Evolutionary conservation across 2,888 invertebrate genomes (phyloP).

Genomic region (Diabrotica balteata): DNA sequence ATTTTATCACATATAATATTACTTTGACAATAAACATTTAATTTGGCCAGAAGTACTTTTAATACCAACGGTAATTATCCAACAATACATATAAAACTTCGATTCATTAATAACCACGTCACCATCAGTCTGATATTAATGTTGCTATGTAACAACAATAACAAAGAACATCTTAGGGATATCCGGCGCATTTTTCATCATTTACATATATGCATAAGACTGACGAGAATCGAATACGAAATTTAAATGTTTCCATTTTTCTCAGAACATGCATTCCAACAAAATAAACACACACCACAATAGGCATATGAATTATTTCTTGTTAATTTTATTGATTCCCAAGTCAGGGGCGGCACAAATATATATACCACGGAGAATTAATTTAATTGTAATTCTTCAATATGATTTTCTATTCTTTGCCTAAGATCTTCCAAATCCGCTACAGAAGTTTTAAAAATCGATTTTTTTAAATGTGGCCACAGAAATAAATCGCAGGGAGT

Average conservation of each 20-base stretch:
- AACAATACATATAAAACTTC: slow-evolving; percentile 26
- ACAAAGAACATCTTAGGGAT: slow-evolving; percentile 33
- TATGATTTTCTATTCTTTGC: too few species aligned
- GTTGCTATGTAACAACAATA: slow-evolving; percentile 28
- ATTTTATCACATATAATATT: too few species aligned
- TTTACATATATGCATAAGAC: slow-evolving; percentile 30
- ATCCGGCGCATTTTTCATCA: slow-evolving; percentile 32
- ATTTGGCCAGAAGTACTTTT: neutral
- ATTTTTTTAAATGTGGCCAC: too few species aligned
- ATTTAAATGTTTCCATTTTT: slow-evolving; percentile 10
- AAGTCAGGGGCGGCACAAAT: neutral
- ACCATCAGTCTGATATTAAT: slow-evolving; percentile 32
- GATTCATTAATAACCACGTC: slow-evolving; percentile 31
- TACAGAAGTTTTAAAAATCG: too few species aligned
- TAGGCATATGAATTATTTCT: neutral
- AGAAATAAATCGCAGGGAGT: too few species aligned
- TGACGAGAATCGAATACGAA: slow-evolving; percentile 20
- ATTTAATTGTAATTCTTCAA: too few species aligned
- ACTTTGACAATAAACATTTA: neutral
- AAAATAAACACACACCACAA: slow-evolving; percentile 2
- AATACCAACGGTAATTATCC: slow-evolving; percentile 18
- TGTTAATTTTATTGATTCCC: neutral
- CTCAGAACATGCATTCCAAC: slow-evolving; percentile 1
- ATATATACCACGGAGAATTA: neutral
- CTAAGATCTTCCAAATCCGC: too few species aligned